Evolutionary conservation across 2,888 invertebrate genomes (phyloP), one percentile per base, ranked within the genome.

Genomic region (Ormyrus rosae): DNA sequence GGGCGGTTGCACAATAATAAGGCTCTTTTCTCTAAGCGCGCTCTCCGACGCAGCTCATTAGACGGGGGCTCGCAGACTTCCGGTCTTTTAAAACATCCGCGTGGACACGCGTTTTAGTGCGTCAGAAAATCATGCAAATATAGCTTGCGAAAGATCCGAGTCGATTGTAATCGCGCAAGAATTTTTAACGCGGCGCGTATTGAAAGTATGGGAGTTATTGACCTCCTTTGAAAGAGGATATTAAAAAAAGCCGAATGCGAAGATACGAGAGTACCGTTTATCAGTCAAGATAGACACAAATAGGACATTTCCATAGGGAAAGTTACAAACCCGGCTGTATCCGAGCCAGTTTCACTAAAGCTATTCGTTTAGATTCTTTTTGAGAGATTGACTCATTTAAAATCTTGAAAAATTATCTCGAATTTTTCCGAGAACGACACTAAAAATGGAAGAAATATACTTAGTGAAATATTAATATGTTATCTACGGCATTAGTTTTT

Each of bases 261-360:
- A 50, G 58, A 65, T 76, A 61, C 9, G 53, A 10, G 56, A 48
- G 53, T 67, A 61, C 60, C 58, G 56, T 67, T 76, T 76, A 65
- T 74, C 68, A n/a, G 34, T 13, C 0, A 60, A 9, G 65, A 75
- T 67, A 58, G 75, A 60, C 67, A 9, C 19, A 67, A 75, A 75
- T 75, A 61, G 67, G 68, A 68, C 60, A 53, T 53, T 19, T 68
- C 53, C 51, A 68, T 67, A 60, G 58, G 48, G 75, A 75, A 75
- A 75, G 75, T 68, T 10, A 50, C 7, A 6, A 64, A 61, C 71
- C 34, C 34, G 2, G 34, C 34, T 34, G 34, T 34, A 34, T 4
- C 34, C 0, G 34, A 34, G 34, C 34, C 45, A 71, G 61, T 71
- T 61, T 51, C 61, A 9, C 34, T 34, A 34, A 6, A 34, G 10